phyloP scores from a whole-genome alignment of 2,797 vertebrate genomes.

The Typhlichthys subterraneus region DNA sequence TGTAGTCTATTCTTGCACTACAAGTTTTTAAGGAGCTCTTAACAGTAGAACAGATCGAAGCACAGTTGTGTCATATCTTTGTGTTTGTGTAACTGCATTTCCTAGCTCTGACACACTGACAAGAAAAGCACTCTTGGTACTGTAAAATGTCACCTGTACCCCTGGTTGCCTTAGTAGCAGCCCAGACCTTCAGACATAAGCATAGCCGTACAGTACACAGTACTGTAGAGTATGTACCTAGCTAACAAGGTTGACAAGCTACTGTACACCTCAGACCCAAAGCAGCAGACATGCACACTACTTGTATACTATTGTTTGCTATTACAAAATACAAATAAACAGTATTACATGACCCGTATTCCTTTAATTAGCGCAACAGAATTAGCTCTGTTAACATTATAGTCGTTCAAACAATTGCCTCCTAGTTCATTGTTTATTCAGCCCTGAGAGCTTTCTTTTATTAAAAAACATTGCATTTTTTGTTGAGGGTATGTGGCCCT shows the following conservation, averaged over 20 bases:
- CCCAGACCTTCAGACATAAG: neutral
- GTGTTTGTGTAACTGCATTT: conserved; percentile 12
- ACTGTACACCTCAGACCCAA: too few relatives aligned
- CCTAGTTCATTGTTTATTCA: conserved; percentile 55
- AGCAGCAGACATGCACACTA: too few relatives aligned
- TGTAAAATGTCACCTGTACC: neutral
- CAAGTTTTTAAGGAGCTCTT: conserved; percentile 20
- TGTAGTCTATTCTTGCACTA: conserved; percentile 6
- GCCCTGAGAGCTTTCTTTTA: conserved; percentile 34
- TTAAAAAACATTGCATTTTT: conserved; percentile 43
- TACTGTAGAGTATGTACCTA: neutral
- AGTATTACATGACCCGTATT: neutral
- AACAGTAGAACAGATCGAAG: neutral
- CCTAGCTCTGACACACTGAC: conserved; percentile 28
- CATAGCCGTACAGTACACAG: neutral
- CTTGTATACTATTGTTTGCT: neutral
- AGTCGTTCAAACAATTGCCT: conserved; percentile 16
- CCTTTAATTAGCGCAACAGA: conserved; percentile 30
- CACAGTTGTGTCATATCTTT: conserved; percentile 8
- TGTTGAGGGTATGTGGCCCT: conserved; percentile 52
- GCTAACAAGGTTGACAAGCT: neutral
- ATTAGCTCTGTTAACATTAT: conserved; percentile 10
- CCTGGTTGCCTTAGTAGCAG: neutral
- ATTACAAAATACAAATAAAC: neutral
- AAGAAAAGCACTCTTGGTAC: conserved; percentile 14